These are phyloP conservation scores for Lepilemur ruficaudatus DNA, from an alignment of 2,797 vertebrate genomes.

Conservation along the genomic window DNA sequence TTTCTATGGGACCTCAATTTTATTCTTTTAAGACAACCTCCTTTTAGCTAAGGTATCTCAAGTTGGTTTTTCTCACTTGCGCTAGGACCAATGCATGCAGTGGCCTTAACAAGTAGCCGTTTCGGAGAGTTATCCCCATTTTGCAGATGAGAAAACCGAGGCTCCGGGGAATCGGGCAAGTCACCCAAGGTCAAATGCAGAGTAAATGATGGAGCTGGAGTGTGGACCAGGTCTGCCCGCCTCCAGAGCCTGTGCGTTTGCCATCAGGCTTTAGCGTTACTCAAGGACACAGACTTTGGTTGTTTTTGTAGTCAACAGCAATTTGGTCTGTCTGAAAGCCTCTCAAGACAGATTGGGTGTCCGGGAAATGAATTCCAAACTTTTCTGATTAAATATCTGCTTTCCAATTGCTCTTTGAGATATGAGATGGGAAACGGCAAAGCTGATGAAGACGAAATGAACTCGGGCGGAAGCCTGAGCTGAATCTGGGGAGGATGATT, in stretches of 20 bases:
- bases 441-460: conserved; percentile 80
- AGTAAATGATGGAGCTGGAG: not conserved
- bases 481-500: conserved; percentile 82
- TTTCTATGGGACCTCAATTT: not conserved
- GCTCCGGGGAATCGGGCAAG: not conserved
- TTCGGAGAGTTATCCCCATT: not conserved
- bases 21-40: not conserved
- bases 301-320: conserved; percentile 58
- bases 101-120: not conserved
- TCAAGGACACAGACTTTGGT: conserved; percentile 62
- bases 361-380: conserved; percentile 72
- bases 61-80: not conserved
- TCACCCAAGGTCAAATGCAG: not conserved
- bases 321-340: conserved; percentile 60
- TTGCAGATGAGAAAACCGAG: conserved; percentile 12
- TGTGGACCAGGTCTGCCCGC: not conserved
- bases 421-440: conserved; percentile 75
- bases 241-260: not conserved
- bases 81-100: not conserved
- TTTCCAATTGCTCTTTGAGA: conserved; percentile 69
- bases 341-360: conserved; percentile 70
- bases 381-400: conserved; percentile 78
- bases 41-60: not conserved
- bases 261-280: not conserved
- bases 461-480: conserved; percentile 73